Conservation (phyloP, 2,888 invertebrate genomes). For the Actias luna region DNA sequence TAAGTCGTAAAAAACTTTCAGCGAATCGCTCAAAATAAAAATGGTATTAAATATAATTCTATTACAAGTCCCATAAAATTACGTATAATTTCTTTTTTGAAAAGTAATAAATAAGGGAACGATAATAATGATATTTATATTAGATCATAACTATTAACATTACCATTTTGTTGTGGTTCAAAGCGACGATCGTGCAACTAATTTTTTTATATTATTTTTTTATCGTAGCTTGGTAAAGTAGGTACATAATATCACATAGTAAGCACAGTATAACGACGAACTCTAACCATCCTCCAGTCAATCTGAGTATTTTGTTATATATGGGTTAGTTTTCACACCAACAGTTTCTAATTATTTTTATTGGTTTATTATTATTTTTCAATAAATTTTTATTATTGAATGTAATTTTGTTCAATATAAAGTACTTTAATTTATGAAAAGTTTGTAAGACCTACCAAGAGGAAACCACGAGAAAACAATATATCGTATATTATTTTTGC, state of each 20-base stretch:
- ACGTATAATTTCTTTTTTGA: neutral
- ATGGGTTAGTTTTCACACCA: no score
- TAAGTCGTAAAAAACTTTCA: constrained; percentile 3
- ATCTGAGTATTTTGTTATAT: no score
- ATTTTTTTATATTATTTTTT: neutral
- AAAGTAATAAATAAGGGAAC: neutral
- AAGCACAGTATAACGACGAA: no score
- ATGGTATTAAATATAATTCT: neutral
- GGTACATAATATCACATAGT: no score
- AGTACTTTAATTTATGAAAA: neutral
- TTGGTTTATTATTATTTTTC: no score
- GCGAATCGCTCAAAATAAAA: neutral
- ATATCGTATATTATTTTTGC: no score
- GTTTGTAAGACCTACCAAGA: neutral
- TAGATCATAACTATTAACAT: neutral
- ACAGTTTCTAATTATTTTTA: no score
- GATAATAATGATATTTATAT: neutral
- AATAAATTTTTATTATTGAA: no score
- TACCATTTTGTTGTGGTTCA: neutral
- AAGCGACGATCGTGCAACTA: neutral
- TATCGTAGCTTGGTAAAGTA: no score
- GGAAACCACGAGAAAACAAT: no score
- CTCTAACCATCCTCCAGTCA: no score
- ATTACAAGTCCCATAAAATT: neutral
- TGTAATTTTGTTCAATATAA: no score